Conservation (phyloP, 1,140 invertebrate genomes). For the Geopemphigus sp. region DNA sequence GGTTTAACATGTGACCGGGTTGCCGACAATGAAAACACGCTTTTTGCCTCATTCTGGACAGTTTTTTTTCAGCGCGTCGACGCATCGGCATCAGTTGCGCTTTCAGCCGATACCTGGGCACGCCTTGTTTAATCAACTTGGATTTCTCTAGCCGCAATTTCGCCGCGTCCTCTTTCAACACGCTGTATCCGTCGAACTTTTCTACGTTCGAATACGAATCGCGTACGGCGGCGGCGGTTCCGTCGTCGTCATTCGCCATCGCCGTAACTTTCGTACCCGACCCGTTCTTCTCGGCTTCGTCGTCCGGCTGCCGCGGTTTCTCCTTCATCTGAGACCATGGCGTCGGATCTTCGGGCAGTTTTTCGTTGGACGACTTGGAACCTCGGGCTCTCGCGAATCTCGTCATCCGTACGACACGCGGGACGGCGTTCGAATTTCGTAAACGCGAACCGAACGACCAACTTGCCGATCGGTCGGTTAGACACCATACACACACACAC, state of each 20-base stretch:
- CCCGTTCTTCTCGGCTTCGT: conserved; percentile 52
- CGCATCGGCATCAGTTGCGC: conserved; percentile 68
- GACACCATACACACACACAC: too few relatives aligned
- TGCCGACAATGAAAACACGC: conserved; percentile 80
- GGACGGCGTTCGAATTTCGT: too few relatives aligned
- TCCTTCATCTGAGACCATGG: conserved; percentile 70
- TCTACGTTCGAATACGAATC: conserved; percentile 55
- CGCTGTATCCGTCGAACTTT: conserved; percentile 68
- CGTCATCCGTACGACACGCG: conserved; percentile 60
- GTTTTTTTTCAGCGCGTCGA: conserved; percentile 69
- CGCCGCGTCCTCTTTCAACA: conserved; percentile 70
- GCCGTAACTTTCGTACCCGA: conserved; percentile 58
- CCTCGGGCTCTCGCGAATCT: conserved; percentile 71
- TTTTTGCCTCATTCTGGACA: conserved; percentile 65
- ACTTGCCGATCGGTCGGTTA: too few relatives aligned
- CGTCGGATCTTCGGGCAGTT: conserved; percentile 66
- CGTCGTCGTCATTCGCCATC: too few relatives aligned
- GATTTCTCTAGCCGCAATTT: conserved; percentile 63
- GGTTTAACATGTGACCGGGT: conserved; percentile 73
- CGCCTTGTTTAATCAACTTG: conserved; percentile 67
- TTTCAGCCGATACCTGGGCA: conserved; percentile 67
- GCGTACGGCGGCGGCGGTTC: conserved; percentile 36
- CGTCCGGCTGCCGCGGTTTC: conserved; percentile 54
- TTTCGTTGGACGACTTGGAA: conserved; percentile 71
- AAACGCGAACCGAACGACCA: too few relatives aligned